Evolutionary conservation across 2,888 invertebrate species (phyloP).

Genomic region (Ischnura elegans): DNA sequence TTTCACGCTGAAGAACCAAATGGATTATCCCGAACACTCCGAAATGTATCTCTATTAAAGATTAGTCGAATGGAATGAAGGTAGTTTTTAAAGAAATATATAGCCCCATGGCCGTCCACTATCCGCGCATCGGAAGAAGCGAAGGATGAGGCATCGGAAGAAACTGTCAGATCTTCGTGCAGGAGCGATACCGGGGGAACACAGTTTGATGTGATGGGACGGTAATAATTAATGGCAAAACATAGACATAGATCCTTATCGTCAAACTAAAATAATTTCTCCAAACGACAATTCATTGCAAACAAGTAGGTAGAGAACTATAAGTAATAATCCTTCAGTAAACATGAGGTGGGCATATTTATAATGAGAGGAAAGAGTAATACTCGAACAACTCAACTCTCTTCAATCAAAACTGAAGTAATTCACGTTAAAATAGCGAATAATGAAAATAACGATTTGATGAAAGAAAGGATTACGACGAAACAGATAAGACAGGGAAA

Average conservation of each 20-base stretch:
- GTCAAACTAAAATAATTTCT: no score
- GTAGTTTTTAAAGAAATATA: not conserved
- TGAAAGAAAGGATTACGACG: not conserved
- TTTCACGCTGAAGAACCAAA: not conserved
- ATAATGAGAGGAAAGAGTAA: not conserved
- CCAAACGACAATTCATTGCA: no score
- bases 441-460: not conserved
- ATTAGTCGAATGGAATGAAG: not conserved
- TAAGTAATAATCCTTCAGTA: no score
- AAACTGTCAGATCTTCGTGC: not conserved
- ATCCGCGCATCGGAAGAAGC: not conserved
- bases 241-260: no score
- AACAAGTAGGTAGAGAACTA: no score
- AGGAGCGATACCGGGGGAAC: no score
- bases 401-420: not conserved
- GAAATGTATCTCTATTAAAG: conserved; percentile 16
- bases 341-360: no score
- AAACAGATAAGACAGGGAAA: not conserved
- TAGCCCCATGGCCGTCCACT: not conserved
- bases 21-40: conserved; percentile 37
- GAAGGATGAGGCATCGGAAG: not conserved
- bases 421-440: not conserved
- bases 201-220: no score
- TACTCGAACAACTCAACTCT: no score
- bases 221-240: no score